Evolutionary conservation across 1,140 invertebrate species (phyloP).

Genomic region (Temnothorax curvispinosus): DNA sequence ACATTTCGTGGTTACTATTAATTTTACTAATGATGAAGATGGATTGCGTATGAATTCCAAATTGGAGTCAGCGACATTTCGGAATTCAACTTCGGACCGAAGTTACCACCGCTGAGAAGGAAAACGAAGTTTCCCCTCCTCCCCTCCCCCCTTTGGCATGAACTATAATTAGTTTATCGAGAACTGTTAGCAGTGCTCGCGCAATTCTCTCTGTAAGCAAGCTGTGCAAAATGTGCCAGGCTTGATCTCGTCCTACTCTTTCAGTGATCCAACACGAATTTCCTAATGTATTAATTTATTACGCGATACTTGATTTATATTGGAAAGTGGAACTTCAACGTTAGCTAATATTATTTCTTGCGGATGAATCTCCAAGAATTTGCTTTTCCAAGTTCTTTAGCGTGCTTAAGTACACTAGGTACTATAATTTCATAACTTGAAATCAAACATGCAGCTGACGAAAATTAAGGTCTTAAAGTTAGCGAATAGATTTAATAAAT

Average conservation of each 20-base stretch:
- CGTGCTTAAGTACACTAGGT: not conserved
- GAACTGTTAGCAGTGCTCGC: slow-evolving; percentile 48
- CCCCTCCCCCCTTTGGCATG: not conserved
- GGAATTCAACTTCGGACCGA: slow-evolving; percentile 41
- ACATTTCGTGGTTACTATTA: slow-evolving; percentile 28
- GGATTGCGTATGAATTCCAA: slow-evolving; percentile 35
- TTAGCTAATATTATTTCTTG: slow-evolving; percentile 9
- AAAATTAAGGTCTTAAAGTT: slow-evolving; percentile 6
- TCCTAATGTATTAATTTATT: slow-evolving; percentile 31
- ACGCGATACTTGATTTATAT: slow-evolving; percentile 15
- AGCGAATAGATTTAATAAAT: not conserved
- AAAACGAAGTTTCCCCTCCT: slow-evolving; percentile 5
- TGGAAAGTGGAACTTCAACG: not conserved
- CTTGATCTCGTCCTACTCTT: not conserved
- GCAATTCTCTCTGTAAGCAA: slow-evolving; percentile 36
- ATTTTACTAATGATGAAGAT: slow-evolving; percentile 54
- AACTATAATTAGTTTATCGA: slow-evolving; percentile 74
- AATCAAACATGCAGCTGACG: not conserved
- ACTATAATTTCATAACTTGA: not conserved
- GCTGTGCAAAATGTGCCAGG: not conserved
- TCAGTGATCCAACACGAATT: slow-evolving; percentile 11
- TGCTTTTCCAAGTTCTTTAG: not conserved
- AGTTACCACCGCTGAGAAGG: slow-evolving; percentile 36
- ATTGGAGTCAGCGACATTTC: slow-evolving; percentile 33
- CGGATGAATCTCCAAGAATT: slow-evolving; percentile 4